Evolutionary conservation across 2,797 vertebrate genomes (phyloP), one percentile per base, ranked within the genome.

Genomic region (Paramormyrops hopkinsi): DNA sequence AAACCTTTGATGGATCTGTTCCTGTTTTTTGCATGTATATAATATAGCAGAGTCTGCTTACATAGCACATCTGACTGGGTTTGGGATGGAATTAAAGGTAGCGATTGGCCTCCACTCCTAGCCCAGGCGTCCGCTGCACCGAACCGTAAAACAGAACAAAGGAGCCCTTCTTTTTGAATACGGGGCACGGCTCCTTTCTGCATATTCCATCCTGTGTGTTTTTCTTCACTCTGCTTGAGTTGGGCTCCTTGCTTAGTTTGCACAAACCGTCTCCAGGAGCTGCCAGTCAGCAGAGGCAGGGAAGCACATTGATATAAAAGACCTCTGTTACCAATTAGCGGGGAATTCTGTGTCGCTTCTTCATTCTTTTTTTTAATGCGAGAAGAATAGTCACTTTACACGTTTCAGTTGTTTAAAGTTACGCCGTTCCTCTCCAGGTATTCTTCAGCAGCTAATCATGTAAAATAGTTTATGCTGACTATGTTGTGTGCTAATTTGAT

Each of bases 181-280:
- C 59, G 41, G 83, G 90, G 88, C 90, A 59, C 79, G 56, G 83
- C 50, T 2, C 33, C 48, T 46, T 46, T 82, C 76, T 11, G 41
- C 8, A 69, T 87, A 91, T 84, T 92, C 91, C 76, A 85, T 89
- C 88, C 82, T 90, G 11, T 14, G 2, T 86, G 79, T 54, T 22
- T 82, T 62, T n/a, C 69, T 91, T 90, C 88, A 33, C 17, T 87
- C 46, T 11, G 29, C 44, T 87, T 54, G 14, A 50, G 22, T 33
- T 86, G 25, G 25, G 12, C 25, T 56, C 37, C 54, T 54, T 62
- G 86, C 54, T 87, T 37, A 87, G 86, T 62, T 37, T 22, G 54
- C 76, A 41, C 17, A 62, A 44, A 56, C 14, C 4, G 0, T 59
- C 53, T 87, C 54, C 86, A 62, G 37, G 59, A 33, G 17, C 33